Evolutionary conservation across 2,113 vertebrate genomes (phyloP).

Genomic region (Channa maculata): DNA sequence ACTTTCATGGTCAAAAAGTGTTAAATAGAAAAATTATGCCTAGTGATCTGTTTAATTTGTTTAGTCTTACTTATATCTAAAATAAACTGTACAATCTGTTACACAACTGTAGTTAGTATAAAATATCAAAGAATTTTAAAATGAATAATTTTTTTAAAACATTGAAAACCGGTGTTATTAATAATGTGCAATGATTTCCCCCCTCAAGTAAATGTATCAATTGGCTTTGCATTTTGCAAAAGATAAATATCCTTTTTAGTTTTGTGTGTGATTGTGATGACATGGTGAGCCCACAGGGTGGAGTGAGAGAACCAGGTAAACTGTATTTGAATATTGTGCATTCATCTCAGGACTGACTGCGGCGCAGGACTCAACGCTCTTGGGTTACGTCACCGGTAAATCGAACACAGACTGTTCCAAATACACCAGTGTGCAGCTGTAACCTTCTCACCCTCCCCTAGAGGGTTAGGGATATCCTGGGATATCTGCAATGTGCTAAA

Average conservation of each 20-base stretch:
- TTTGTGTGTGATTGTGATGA: constrained; percentile 62
- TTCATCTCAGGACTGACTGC: constrained; percentile 88
- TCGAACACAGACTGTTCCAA: constrained; percentile 59
- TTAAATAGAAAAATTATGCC: no score
- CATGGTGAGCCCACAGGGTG: constrained; percentile 75
- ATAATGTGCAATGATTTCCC: not conserved
- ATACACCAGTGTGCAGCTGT: constrained; percentile 44
- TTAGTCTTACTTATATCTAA: no score
- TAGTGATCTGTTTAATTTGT: no score
- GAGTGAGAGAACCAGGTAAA: constrained; percentile 81
- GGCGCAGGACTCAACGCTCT: constrained; percentile 73
- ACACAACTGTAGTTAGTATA: no score
- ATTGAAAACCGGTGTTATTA: not conserved
- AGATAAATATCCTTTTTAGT: not conserved
- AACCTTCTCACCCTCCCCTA: constrained; percentile 11
- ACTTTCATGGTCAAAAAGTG: no score
- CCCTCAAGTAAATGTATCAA: not conserved
- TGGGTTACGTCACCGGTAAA: constrained; percentile 80
- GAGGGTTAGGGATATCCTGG: constrained; percentile 56
- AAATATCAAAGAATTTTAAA: no score
- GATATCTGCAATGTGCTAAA: constrained; percentile 52
- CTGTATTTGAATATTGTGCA: constrained; percentile 85
- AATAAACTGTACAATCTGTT: no score
- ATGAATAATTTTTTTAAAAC: no score
- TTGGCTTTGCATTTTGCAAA: not conserved